These are phyloP conservation scores for Macropus fuliginosus DNA, from an alignment of 2,797 vertebrate genomes.

Conservation along the genomic window DNA sequence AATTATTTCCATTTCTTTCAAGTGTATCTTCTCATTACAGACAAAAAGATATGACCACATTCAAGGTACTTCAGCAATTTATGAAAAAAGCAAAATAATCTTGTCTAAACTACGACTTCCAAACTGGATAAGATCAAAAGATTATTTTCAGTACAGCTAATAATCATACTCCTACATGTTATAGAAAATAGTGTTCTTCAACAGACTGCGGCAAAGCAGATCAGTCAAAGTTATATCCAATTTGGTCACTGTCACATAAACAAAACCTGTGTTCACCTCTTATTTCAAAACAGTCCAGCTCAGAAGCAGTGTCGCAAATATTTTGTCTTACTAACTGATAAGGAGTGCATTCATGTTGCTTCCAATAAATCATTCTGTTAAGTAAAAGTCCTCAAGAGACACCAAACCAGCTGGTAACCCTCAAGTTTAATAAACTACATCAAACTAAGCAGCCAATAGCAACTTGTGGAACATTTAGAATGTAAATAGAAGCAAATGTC, in stretches of 20 bases:
- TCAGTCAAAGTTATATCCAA: neutral
- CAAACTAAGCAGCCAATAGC: slow-evolving; percentile 14
- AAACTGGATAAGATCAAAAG: neutral
- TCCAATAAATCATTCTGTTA: slow-evolving; percentile 49
- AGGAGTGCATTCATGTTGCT: neutral
- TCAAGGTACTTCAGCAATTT: neutral
- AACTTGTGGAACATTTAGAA: neutral
- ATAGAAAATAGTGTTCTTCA: slow-evolving; percentile 45
- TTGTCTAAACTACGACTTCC: neutral
- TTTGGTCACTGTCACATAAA: slow-evolving; percentile 21
- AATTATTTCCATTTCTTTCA: slow-evolving; percentile 47
- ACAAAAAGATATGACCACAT: neutral
- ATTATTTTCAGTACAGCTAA: slow-evolving; percentile 6
- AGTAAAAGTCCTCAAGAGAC: slow-evolving; percentile 24
- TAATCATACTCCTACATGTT: neutral
- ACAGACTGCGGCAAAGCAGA: neutral
- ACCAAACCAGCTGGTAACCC: slow-evolving; percentile 7
- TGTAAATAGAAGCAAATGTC: neutral
- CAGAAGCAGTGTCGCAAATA: slow-evolving; percentile 19
- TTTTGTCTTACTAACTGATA: slow-evolving; percentile 37
- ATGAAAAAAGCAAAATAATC: neutral
- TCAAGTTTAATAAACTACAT: slow-evolving; percentile 41
- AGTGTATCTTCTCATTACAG: slow-evolving; percentile 6
- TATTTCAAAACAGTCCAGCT: neutral
- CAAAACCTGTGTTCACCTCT: neutral